Conservation (phyloP, 53 echinoderm and acorn worm species). For the Mesocentrotus franciscanus region DNA sequence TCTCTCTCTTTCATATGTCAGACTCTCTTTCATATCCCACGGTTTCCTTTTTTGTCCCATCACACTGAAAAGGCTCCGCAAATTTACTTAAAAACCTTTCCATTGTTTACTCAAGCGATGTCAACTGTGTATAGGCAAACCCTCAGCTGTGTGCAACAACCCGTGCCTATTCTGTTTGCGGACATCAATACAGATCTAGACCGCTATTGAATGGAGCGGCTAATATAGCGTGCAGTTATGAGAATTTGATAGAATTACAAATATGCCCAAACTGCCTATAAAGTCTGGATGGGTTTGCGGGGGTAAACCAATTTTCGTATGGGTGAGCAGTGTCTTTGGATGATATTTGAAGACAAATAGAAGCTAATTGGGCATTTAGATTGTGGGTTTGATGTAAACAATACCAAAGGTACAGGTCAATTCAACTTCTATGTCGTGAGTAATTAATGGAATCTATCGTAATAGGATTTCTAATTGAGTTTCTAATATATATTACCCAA, state of each 20-base stretch:
- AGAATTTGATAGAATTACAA: slow-evolving; percentile 53
- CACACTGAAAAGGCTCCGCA: slow-evolving; percentile 16
- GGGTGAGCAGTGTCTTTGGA: background rate
- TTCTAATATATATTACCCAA: background rate
- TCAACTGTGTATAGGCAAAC: slow-evolving; percentile 19
- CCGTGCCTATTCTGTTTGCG: slow-evolving; percentile 23
- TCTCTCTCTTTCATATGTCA: background rate
- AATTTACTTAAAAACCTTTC: slow-evolving; percentile 48
- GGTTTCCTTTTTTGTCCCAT: slow-evolving; percentile 1
- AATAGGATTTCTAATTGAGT: background rate
- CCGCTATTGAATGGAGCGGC: slow-evolving; percentile 30
- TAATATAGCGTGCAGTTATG: slow-evolving; percentile 50
- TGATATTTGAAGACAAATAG: slow-evolving; percentile 1
- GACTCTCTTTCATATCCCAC: slow-evolving; percentile 15
- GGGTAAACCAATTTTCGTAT: slow-evolving; percentile 18
- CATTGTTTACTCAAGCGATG: slow-evolving; percentile 16
- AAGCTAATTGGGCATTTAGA: slow-evolving; percentile 33
- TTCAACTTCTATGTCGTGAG: background rate
- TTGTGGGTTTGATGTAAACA: slow-evolving; percentile 29
- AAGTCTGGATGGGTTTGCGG: background rate
- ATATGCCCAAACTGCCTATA: background rate
- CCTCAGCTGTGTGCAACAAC: slow-evolving; percentile 34
- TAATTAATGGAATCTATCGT: slow-evolving; percentile 25
- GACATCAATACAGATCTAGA: slow-evolving; percentile 33
- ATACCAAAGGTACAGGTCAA: background rate